Evolutionary conservation across 2,888 invertebrate genomes (phyloP), one percentile per base, ranked within the genome.

Genomic region (Cerceris rybyensis): DNA sequence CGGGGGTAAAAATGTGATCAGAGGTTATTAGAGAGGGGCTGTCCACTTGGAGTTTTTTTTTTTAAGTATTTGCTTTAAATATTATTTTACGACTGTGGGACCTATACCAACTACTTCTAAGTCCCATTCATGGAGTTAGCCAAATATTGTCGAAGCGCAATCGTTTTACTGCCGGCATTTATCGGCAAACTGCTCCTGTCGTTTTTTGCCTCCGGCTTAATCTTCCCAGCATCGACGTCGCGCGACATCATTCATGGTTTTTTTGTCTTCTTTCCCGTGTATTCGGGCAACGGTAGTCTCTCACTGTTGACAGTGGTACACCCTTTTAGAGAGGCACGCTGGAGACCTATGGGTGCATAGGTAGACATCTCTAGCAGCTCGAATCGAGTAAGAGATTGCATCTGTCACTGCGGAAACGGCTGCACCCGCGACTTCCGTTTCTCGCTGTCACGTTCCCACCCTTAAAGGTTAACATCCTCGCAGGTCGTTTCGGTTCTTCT

Each of bases 401-500:
- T 92, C 92, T 92, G 91, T 90, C 90, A 83, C 87, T 87, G 82
- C 91, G 91, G 91, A 92, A 92, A 90, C 87, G 88, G 87, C 86
- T 86, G 87, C 81, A 75, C 76, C 84, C 84, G 87, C 76, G 87
- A 89, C 87, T 88, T 87, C 88, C 87, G 87, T 78, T 86, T 85
- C 85, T 81, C 76, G 80, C 85, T 86, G 83, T 86, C 87, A 79
- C 69, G 80, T 90, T 89, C 88, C 89, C 86, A 71, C 77, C 81
- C 59, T 54, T 43, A 28, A 17, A 75, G 86, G 85, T 88, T 88
- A 86, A 87, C 84, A 85, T 70, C 81, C 88, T 81, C 77, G 28
- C 72, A 13, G 64, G 61, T 78, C 71, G 70, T 65, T 59, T 73
- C 71, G 70, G 61, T 59, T 73, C 14, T 66, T 70, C 60, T 57